A percentile compares a stretch with the other conserved stretches of the same genome.
phyloP scores from a whole-genome alignment of 2,888 invertebrate species.

The Ommatoiulus sabulosus region DNA sequence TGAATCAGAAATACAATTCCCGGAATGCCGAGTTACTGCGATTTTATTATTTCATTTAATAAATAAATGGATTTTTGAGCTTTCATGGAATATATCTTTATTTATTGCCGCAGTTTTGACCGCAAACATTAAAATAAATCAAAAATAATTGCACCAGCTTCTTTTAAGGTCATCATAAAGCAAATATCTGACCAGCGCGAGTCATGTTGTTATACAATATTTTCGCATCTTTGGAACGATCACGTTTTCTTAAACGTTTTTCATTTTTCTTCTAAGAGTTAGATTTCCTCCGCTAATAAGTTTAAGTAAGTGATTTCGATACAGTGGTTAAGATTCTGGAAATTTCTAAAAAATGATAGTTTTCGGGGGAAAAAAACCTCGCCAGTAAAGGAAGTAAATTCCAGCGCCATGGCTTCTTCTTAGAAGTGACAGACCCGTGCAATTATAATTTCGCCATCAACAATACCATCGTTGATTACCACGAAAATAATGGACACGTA shows the following conservation, averaged over 20 bases:
- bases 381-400: neutral
- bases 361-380: neutral
- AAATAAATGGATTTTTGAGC: neutral
- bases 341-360: neutral
- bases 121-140: too few relatives aligned
- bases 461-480: neutral
- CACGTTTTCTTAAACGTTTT: too few relatives aligned
- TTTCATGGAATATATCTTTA: neutral
- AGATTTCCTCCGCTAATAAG: neutral
- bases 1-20: too few relatives aligned
- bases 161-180: too few relatives aligned
- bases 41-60: neutral
- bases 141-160: too few relatives aligned
- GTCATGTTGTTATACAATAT: too few relatives aligned
- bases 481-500: neutral
- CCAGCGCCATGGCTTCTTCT: neutral
- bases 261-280: too few relatives aligned
- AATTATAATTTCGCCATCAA: conserved; percentile 40
- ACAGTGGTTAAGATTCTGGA: neutral
- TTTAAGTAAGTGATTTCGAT: neutral
- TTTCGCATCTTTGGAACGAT: too few relatives aligned
- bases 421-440: neutral
- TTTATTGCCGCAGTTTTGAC: too few relatives aligned
- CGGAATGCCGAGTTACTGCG: too few relatives aligned
- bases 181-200: too few relatives aligned